Evolutionary conservation across 2,113 vertebrate species (phyloP), one percentile per base, ranked within the genome.

Genomic region (Dicrurus megarhynchus): DNA sequence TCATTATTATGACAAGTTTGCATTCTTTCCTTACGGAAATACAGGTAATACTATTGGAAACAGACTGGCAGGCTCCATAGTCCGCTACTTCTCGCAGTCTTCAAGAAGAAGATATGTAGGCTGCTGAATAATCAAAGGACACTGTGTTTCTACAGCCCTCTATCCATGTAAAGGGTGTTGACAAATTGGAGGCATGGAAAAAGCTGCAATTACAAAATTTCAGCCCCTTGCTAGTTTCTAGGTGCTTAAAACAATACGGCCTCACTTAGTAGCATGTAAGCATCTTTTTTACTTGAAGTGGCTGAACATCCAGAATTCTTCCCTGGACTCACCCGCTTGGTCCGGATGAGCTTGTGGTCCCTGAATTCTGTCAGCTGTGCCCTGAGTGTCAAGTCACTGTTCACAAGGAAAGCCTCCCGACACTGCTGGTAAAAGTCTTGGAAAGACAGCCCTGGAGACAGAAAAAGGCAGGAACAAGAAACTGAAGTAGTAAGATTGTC

Each of bases 371-470:
- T 99, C 96, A 99, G 98, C 95, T 99, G 99, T 81, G 99, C 99
- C 83, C 99, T 98, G 69, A 99, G 98, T 1, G 99, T 99, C 93
- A 99, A 98, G 91, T 99, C 99, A 94, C 99, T 99, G 96, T 99
- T 99, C 57, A 99, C 99, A 82, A 99, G 97, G 96, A 99, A 99
- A 5, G 99, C 98, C 91, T 99, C 99, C 49, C 99, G 98, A 98
- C 99, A 99, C n/a, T 98, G 99, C 97, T 99, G 99, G 96, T 99
- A 99, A 92, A 99, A 99, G 69, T 99, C 99, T 95, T 99, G 99
- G 98, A 99, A 99, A n/a, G 99, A 99, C 95, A 99, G 96, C 46
- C 99, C 99, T 99, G 68, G 60, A 35, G 57, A 90, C 0, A 75
- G 50, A 64, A 78, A 74, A 73, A 42, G 59, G 42, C 12, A 18